Evolutionary conservation across 2,888 invertebrate genomes (phyloP), one percentile per base, ranked within the genome.

Genomic region (Nasonovia ribisnigri): DNA sequence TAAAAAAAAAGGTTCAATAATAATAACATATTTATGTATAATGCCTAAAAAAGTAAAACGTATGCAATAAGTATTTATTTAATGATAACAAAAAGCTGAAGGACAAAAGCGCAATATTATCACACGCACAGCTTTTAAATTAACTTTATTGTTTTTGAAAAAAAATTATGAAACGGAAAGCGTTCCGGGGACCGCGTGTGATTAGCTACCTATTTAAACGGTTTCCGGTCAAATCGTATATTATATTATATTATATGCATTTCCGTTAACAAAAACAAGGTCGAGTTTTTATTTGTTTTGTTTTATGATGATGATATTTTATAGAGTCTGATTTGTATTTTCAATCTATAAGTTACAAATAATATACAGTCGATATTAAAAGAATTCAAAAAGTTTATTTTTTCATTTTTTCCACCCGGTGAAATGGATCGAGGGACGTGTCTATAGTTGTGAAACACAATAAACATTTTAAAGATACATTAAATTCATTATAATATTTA

Each of bases 131-230:
- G 8, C 42, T 84, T 54, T 91, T 42, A 54, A 54, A 84, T 91
- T 67, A 26, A 89, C 29, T 60, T 29, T 20, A 43, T 60, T 54
- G 51, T 84, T 42, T 84, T 36, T 10, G 13, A 36, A 77, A 26
- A 24, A 46, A 51, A 6, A 91, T 1, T 2, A 11, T 29, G 48
- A 67, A 90, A 77, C 13, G 24, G 11, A 90, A 90, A 90, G 57
- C 90, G 13, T 90, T 90, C 26, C 26, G 77, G n/a, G 26, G 42
- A 77, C 48, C 36, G n/a, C 48, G 36, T 48, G 67, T 67, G 67
- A 90, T 90, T 90, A 48, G 90, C 90, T 36, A 36, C n/a, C n/a
- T 86, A 51, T 90, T 90, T 77, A 77, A 48, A 90, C 77, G 13
- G 48, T 77, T 77, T 48, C 67, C 90, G 46, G 67, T 67, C 67